Conservation (phyloP, 2,888 invertebrate species). For the Harpagoxenus sublaevis region DNA sequence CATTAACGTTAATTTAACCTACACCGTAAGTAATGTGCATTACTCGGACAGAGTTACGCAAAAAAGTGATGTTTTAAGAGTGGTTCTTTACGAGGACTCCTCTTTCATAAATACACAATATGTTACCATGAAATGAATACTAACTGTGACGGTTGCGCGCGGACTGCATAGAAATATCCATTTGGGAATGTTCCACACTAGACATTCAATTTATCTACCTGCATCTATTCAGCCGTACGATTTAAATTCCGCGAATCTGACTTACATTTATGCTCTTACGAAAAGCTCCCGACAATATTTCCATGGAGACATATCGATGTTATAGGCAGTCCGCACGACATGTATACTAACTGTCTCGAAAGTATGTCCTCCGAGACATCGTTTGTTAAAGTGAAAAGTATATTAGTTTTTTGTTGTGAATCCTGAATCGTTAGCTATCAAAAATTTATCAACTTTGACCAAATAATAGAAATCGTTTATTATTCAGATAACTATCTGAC, state of each 20-base stretch:
- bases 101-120: conserved; percentile 35
- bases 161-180: conserved; percentile 40
- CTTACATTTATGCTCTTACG: conserved; percentile 47
- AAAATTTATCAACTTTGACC: not conserved
- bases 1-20: conserved; percentile 22
- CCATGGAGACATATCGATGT: not conserved
- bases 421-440: not conserved
- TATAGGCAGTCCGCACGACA: not conserved
- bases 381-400: not conserved
- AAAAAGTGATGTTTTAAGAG: conserved; percentile 35
- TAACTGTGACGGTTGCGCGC: conserved; percentile 44
- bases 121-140: conserved; percentile 47
- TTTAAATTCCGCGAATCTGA: conserved; percentile 46
- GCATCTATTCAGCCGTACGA: conserved; percentile 48
- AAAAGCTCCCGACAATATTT: conserved; percentile 27
- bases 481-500: not conserved
- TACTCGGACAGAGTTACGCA: conserved; percentile 16
- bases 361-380: not conserved
- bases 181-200: conserved; percentile 48
- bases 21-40: not conserved
- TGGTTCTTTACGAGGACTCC: not conserved
- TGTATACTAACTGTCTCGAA: conserved; percentile 7
- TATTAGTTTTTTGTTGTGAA: not conserved
- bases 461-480: conserved; percentile 2
- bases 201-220: conserved; percentile 42